Evolutionary conservation across 2,888 invertebrate species (phyloP), one percentile per base, ranked within the genome.

Genomic region (Idaea biselata): DNA sequence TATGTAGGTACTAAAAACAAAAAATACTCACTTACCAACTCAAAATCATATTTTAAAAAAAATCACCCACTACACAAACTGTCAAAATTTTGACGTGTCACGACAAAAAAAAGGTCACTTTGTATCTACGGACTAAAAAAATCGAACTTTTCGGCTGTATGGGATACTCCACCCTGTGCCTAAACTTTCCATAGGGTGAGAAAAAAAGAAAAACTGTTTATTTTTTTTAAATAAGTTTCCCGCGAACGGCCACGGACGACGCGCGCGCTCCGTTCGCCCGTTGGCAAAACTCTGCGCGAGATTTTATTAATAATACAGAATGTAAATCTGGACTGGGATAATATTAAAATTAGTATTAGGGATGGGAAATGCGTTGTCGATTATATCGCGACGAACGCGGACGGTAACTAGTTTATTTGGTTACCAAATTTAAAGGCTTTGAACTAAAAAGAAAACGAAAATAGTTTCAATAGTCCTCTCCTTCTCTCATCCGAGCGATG

Each of bases 21-120:
- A 74, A 70, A 73, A 79, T 84, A 86, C 84, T 84, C 72, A 90
- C 90, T 89, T 76, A 90, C 89, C 89, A 73, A 76, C 83, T 81
- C 77, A 90, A 86, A 79, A 90, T 87, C 89, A 90, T 89, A 70
- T 72, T 83, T 79, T 79, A 76, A 71, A 74, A 75, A 76, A 73
- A 74, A 71, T 59, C 69, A 75, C 78, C 75, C 69, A 44, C 44
- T 14, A 11, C 44, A 44, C 73, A 76, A 78, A 77, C 72, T 73
- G 61, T 72, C 69, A 67, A 65, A 62, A 44, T 44, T 3, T 18
- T 60, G 73, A 55, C 54, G 58, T 58, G 17, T 58, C 44, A 58
- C 17, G n/a, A 25, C 31, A 53, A 16, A 56, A 72, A 70, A n/a
- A 71, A 67, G 69, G 64, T 64, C 70, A 70, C 67, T 63, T 64